These are phyloP conservation scores for Epistrophella euchroma DNA, from an alignment of 2,888 invertebrate species.

Conservation along the genomic window DNA sequence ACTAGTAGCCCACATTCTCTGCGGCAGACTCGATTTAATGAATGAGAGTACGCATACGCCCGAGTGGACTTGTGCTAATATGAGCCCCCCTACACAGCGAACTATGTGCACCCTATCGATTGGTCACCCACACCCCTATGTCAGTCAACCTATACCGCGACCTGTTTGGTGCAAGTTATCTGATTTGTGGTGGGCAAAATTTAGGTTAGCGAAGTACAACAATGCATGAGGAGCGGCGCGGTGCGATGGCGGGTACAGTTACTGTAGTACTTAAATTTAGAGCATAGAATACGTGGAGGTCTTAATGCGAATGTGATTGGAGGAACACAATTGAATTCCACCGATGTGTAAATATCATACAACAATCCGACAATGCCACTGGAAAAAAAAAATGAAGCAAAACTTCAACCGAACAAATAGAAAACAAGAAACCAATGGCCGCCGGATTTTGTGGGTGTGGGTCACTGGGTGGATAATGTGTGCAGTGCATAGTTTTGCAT, in stretches of 20 bases:
- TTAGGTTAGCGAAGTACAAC: conserved; percentile 68
- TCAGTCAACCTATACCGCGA: conserved; percentile 38
- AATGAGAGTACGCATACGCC: conserved; percentile 73
- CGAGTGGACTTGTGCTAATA: conserved; percentile 54
- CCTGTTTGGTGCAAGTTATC: conserved; percentile 67
- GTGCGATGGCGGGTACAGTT: conserved; percentile 5
- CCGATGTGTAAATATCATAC: conserved; percentile 66
- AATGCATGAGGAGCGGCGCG: conserved; percentile 14
- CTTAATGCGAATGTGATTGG: conserved; percentile 75
- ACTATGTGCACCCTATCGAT: not conserved
- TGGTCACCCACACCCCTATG: conserved; percentile 1
- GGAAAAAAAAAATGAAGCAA: not conserved
- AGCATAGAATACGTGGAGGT: conserved; percentile 52
- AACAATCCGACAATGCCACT: conserved; percentile 68
- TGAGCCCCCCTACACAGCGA: not conserved
- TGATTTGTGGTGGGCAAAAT: conserved; percentile 72
- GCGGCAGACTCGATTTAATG: conserved; percentile 68
- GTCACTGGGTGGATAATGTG: not conserved
- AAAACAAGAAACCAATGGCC: conserved; percentile 27
- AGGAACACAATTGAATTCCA: conserved; percentile 67
- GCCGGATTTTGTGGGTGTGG: not conserved
- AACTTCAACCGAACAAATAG: conserved; percentile 3
- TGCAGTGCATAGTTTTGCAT: not conserved
- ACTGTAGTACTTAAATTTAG: conserved; percentile 68
- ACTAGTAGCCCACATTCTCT: conserved; percentile 65